These are phyloP conservation scores for Climacteris rufus DNA, from an alignment of 2,113 vertebrate genomes.

Conservation along the genomic window DNA sequence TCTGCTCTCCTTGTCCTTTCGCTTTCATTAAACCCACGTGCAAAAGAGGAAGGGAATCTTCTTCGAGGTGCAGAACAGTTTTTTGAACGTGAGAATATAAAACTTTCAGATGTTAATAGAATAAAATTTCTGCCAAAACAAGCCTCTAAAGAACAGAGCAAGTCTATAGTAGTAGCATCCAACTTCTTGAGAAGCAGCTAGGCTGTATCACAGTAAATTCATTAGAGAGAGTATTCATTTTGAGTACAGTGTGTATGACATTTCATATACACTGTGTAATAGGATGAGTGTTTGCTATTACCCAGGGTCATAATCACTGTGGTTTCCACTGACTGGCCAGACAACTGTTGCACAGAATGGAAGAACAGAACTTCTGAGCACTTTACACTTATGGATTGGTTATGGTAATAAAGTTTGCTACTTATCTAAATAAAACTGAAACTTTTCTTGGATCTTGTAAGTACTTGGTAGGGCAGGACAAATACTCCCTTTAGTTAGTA, in stretches of 20 bases:
- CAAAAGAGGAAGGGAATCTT: background rate
- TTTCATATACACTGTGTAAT: background rate
- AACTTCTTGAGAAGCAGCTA: background rate
- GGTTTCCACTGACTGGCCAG: background rate
- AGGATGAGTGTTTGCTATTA: background rate
- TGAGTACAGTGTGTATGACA: background rate
- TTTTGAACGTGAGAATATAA: background rate
- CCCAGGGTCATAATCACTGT: background rate
- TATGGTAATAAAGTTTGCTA: background rate
- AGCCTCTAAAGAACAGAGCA: background rate
- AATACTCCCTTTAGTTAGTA: background rate
- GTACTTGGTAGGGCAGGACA: background rate
- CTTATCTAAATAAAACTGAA: background rate
- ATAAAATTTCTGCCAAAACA: background rate
- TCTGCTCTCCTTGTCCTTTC: background rate
- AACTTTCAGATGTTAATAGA: background rate
- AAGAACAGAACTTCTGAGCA: background rate
- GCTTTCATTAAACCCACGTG: background rate
- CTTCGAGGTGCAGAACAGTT: background rate
- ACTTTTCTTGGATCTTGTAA: background rate
- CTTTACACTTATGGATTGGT: background rate
- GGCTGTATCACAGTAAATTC: background rate
- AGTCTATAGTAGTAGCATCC: background rate
- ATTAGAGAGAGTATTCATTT: background rate
- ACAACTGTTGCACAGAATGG: background rate